Conservation (phyloP, 2,113 vertebrate species). For the Sciurus niger region DNA sequence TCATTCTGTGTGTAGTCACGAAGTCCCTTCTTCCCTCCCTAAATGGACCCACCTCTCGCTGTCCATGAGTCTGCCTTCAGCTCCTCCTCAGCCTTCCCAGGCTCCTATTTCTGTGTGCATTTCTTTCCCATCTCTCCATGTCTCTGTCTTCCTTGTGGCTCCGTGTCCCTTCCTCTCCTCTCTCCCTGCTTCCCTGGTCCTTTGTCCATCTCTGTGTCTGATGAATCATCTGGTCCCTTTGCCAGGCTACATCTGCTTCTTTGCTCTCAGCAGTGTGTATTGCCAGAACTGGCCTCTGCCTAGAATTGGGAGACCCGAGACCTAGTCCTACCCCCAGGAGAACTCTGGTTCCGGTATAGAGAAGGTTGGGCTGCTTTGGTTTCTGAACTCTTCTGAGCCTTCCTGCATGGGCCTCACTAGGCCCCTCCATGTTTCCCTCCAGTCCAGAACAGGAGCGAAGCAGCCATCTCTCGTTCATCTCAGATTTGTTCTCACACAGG, state of each 20-base stretch:
- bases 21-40: background rate
- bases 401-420: background rate
- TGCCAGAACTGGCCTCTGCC: slow-evolving; percentile 1
- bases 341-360: background rate
- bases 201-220: background rate
- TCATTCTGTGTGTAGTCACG: background rate
- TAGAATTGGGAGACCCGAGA: background rate
- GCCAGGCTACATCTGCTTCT: background rate
- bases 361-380: background rate
- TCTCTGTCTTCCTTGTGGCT: background rate
- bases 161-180: background rate
- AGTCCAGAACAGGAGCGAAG: background rate
- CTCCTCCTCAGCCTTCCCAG: background rate
- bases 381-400: background rate
- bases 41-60: too few relatives aligned
- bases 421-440: background rate
- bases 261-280: background rate
- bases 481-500: background rate
- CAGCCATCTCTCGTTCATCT: background rate
- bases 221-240: background rate
- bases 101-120: background rate
- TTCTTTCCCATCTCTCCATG: background rate
- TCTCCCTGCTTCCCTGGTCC: background rate
- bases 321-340: background rate
- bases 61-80: background rate